phyloP scores from a whole-genome alignment of 64 coral and sea anemone genomes.

The Astreopora myriophthalma region DNA sequence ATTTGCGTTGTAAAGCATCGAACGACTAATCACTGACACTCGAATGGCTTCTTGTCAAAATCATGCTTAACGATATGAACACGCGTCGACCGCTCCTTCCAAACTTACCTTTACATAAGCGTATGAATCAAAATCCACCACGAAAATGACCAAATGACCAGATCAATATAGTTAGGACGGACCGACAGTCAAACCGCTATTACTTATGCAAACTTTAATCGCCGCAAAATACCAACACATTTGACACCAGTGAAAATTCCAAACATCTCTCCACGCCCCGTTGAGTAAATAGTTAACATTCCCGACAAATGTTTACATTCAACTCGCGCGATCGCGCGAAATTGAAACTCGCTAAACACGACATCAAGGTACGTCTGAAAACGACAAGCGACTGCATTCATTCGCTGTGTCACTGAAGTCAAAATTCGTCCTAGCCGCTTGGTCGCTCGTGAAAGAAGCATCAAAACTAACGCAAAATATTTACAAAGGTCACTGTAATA shows the following conservation, averaged over 20 bases:
- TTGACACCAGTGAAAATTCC: conserved; percentile 49
- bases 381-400: background rate
- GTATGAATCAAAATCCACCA: background rate
- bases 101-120: background rate
- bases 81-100: background rate
- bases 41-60: background rate
- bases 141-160: background rate
- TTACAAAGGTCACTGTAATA: background rate
- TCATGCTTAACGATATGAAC: background rate
- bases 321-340: background rate
- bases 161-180: background rate
- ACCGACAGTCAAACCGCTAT: conserved; percentile 1
- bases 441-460: background rate
- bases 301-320: conserved; percentile 24
- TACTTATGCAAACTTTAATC: conserved; percentile 71
- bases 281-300: conserved; percentile 67
- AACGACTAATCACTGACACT: conserved; percentile 2
- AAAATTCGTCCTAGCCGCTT: background rate
- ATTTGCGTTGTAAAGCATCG: background rate
- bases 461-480: background rate
- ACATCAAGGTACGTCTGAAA: background rate
- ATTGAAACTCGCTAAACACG: background rate
- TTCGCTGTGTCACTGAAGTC: no score
- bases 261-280: conserved; percentile 70
- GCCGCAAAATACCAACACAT: conserved; percentile 51